Base-by-base conservation (phyloP, 2,797 vertebrate species). In the Darevskia mixta region DNA sequence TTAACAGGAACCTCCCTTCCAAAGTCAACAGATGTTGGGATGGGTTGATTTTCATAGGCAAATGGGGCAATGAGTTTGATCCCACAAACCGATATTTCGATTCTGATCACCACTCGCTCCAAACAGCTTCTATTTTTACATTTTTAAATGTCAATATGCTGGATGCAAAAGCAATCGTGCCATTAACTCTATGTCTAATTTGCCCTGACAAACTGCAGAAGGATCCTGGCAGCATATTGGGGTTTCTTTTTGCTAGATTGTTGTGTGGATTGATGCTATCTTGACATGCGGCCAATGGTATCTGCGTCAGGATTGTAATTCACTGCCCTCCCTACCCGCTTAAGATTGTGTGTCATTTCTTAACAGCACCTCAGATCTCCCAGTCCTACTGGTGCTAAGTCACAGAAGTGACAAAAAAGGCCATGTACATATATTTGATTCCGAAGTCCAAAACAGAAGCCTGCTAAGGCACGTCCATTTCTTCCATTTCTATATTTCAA, bases 391-490 rank as follows among this genome's bases (percentile, higher is more conserved):
- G 25, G 13, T 55, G 41, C 32, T 84, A 83, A 76, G 49, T 85
- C 69, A 58, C 20, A 81, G 29, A 69, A 71, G 35, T 85, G 4
- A 4, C 32, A 67, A 32, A 72, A 84, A 67, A 66, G 61, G 43
- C 58, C 64, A 55, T 66, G 45, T 17, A 27, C n/a, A 76, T 66
- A 85, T 41, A 67, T 87, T 87, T 81, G 77, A 77, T 85, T 85
- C 55, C 41, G 41, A 77, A 76, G 3, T 64, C 15, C 79, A 43
- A 58, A 81, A 71, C 27, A 6, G 9, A 43, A 76, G 7, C 7
- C 2, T 5, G 64, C 32, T 4, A 35, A 11, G 29, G 8, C 38
- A 82, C n/a, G 76, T 67, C 23, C 35, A 43, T 32, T 76, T 77
- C 15, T 67, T 67, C 23, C 35, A 43, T 32, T 76, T 77, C 15